Base-by-base conservation (phyloP, 2,888 invertebrate genomes). In the Papilio elwesi region DNA sequence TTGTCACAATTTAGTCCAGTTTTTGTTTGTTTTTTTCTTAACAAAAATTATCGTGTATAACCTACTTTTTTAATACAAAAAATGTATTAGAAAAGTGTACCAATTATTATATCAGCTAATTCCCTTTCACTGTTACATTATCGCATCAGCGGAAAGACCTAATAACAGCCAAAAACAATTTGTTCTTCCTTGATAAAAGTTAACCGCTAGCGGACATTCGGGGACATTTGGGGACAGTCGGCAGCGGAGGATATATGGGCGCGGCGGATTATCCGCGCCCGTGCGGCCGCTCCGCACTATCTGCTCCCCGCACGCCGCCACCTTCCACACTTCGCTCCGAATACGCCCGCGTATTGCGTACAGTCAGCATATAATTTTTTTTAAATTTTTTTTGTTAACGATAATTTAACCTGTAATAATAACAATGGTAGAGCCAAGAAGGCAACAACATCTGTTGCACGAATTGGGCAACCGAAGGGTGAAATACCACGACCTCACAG, bases 291-390 rank as follows among this genome's bases (percentile, higher is more conserved):
- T 79, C 85, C 79, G 75, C 89, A 90, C 92, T 93, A 93, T 93
- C 93, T 91, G 91, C 83, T 86, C 82, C 82, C 83, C 85, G 88
- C 93, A 93, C 90, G 84, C 90, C 83, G 87, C 87, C 87, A 91
- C 92, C 92, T 92, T 92, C 89, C 87, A 85, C 90, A 87, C 91
- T 85, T 91, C 91, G 87, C 82, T 80, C 82, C 82, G 87, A 90
- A 90, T 89, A 90, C 90, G 90, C 83, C 81, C 78, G 79, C 76
- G 76, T 49, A 8, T 9, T 7, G 43, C 62, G 83, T 86, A 91
- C 71, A 53, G 90, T 74, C 51, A 26, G 77, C 88, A 90, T 71
- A 82, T 52, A 5, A 69, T 10, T 55, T 11, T 10, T 8, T 53
- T 38, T 13, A 13, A 43, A 62, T 43, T 13, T 62, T 13, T 9